These are phyloP conservation scores for Pterobdella sp. DNA, from an alignment of 2,888 invertebrate genomes.

Conservation along the genomic window DNA sequence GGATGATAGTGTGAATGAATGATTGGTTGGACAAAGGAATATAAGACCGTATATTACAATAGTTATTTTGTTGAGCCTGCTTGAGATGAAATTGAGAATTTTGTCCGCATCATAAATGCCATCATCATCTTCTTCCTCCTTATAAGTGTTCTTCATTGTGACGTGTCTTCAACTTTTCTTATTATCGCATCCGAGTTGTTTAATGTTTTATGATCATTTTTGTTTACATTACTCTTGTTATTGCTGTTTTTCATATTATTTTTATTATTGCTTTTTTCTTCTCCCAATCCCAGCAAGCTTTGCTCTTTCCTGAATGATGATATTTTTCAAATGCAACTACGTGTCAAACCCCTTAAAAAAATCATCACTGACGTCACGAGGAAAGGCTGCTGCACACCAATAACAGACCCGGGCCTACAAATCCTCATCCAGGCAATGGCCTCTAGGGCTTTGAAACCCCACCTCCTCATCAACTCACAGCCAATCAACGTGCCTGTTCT, in stretches of 20 bases:
- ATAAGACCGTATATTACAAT: no score
- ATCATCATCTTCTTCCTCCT: no score
- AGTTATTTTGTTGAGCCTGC: no score
- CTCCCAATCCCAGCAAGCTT: not conserved
- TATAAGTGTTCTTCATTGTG: not conserved
- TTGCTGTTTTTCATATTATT: not conserved
- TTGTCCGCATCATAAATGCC: no score
- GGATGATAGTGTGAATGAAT: no score
- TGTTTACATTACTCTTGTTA: not conserved
- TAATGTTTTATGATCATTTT: not conserved
- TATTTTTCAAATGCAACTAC: not conserved
- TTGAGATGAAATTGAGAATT: no score
- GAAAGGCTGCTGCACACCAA: conserved; percentile 93
- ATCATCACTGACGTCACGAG: conserved; percentile 57
- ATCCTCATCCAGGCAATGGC: conserved; percentile 93
- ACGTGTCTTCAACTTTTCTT: not conserved
- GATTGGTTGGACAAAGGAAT: no score
- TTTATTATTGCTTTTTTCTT: not conserved
- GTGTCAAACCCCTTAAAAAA: not conserved
- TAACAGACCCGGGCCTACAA: conserved; percentile 95
- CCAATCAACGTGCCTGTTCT: conserved; percentile 93
- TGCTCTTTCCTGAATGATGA: not conserved
- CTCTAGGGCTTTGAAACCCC: conserved; percentile 76
- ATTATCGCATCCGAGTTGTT: not conserved
- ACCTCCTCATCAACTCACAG: conserved; percentile 87